Conservation (phyloP, 1,140 invertebrate species). For the Theocolax elegans region DNA sequence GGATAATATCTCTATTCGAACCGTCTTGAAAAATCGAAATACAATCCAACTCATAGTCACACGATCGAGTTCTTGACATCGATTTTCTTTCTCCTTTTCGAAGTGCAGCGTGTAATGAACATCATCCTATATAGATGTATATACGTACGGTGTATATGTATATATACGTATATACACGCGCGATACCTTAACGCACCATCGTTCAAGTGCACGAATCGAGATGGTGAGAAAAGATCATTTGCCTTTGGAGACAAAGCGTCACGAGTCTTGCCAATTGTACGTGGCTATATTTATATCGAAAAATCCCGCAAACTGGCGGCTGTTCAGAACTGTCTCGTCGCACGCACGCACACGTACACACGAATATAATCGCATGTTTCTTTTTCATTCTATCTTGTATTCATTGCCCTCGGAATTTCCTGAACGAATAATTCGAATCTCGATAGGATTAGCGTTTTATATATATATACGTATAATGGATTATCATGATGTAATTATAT, state of each 20-base stretch:
- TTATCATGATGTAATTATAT: too few species aligned
- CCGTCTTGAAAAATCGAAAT: too few species aligned
- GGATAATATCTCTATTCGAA: too few species aligned
- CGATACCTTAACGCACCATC: too few species aligned
- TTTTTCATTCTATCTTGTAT: background rate
- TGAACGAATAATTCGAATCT: constrained; percentile 10
- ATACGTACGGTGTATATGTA: too few species aligned
- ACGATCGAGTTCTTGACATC: constrained; percentile 11
- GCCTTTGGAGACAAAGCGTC: constrained; percentile 9
- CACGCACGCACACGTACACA: background rate
- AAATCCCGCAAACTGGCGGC: background rate
- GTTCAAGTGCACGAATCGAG: background rate
- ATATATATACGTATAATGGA: too few species aligned
- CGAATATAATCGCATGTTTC: constrained; percentile 1
- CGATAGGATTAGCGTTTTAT: constrained; percentile 15
- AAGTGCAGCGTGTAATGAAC: too few species aligned
- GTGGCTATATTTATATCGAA: constrained; percentile 28
- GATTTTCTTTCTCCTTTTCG: too few species aligned
- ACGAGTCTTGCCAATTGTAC: background rate
- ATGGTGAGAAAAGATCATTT: constrained; percentile 9
- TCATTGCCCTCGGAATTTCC: background rate
- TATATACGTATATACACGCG: too few species aligned
- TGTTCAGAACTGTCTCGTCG: constrained; percentile 2
- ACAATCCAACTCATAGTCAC: background rate
- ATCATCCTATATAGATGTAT: too few species aligned